A percentile compares a stretch with the other conserved stretches of the same genome.
Conservation (phyloP, 2,888 invertebrate genomes). For the Drosophila infuscata region DNA sequence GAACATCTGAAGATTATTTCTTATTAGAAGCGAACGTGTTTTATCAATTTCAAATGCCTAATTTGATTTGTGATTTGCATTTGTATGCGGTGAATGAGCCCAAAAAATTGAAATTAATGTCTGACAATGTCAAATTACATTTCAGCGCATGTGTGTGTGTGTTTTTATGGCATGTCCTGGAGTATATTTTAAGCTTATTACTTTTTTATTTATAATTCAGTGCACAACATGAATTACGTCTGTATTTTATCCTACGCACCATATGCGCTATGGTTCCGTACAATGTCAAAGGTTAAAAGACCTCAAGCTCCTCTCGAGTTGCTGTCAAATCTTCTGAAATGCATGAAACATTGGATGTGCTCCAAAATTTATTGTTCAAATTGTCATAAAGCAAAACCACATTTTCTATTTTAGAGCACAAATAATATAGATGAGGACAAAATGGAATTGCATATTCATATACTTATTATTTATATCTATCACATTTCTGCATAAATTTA, state of each 20-base stretch:
- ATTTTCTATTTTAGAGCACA: conserved; percentile 10
- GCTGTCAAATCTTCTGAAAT: not conserved
- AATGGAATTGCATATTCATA: not conserved
- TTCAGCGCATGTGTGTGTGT: conserved; percentile 12
- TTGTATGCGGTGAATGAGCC: conserved; percentile 27
- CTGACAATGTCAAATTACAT: conserved; percentile 28
- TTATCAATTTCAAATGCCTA: conserved; percentile 40
- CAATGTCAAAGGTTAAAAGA: not conserved
- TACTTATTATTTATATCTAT: too few relatives aligned
- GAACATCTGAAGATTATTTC: not conserved
- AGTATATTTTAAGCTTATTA: conserved; percentile 52
- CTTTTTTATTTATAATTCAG: conserved; percentile 70
- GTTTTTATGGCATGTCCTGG: conserved; percentile 1
- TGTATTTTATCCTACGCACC: conserved; percentile 33
- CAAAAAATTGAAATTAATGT: conserved; percentile 65
- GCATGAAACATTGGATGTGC: conserved; percentile 37
- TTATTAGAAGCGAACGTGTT: conserved; percentile 8
- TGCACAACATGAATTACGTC: conserved; percentile 50
- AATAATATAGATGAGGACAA: conserved; percentile 11
- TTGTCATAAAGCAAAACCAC: conserved; percentile 30
- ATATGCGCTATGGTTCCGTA: conserved; percentile 33
- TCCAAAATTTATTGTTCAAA: conserved; percentile 30
- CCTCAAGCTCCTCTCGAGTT: not conserved
- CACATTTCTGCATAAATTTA: too few relatives aligned
- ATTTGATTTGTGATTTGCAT: conserved; percentile 68